Conservation (phyloP, 2,797 vertebrate genomes). For the Paedocypris micromegethes region DNA sequence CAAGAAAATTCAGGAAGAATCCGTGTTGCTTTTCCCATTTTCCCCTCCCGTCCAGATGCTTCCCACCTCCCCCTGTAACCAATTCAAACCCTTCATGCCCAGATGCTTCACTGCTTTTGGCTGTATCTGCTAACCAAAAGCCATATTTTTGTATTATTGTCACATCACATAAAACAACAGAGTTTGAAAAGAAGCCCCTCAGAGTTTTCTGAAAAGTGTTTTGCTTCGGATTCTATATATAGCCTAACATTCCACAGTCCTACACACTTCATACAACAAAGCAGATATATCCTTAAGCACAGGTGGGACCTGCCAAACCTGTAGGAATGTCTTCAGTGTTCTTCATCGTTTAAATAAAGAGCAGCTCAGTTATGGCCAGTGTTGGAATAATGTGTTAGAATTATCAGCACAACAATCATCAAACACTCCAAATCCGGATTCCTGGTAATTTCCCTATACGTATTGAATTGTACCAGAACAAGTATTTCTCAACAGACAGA, state of each 20-base stretch:
- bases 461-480: too few species aligned
- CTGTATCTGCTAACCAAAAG: slow-evolving; percentile 1
- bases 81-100: slow-evolving; percentile 48
- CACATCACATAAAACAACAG: not conserved
- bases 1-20: slow-evolving; percentile 25
- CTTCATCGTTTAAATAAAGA: slow-evolving; percentile 53
- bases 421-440: too few species aligned
- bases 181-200: not conserved
- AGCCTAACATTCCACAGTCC: not conserved
- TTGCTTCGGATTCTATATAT: not conserved
- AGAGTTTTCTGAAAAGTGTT: not conserved
- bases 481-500: too few species aligned
- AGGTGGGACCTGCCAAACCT: slow-evolving; percentile 39
- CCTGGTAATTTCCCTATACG: too few species aligned
- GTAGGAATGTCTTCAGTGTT: slow-evolving; percentile 18
- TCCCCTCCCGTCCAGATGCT: slow-evolving; percentile 27
- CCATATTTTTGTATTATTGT: slow-evolving; percentile 9
- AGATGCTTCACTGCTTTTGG: slow-evolving; percentile 44
- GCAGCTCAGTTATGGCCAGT: too few species aligned
- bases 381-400: too few species aligned
- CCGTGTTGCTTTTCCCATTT: not conserved
- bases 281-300: slow-evolving; percentile 48
- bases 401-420: too few species aligned
- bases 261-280: slow-evolving; percentile 13
- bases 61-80: slow-evolving; percentile 50